A percentile compares a stretch with the other conserved stretches of the same genome.
Conservation (phyloP, 2,113 vertebrate species). For the Diadophis punctatus region DNA sequence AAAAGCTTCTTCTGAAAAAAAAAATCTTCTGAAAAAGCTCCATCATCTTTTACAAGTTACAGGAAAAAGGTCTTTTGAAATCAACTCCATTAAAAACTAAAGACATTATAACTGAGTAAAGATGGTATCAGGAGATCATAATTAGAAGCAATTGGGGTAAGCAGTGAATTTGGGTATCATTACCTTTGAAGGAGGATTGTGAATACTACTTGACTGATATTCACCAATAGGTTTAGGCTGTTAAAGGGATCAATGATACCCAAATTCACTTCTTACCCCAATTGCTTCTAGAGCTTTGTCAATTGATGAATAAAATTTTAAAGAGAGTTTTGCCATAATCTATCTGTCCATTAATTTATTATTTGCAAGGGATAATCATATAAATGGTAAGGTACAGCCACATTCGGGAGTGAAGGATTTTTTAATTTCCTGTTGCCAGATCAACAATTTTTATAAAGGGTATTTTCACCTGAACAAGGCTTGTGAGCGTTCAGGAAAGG, state of each 20-base stretch:
- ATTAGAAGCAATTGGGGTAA: too few species aligned
- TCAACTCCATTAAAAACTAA: neutral
- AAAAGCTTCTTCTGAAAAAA: too few species aligned
- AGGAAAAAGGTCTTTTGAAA: neutral
- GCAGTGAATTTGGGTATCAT: too few species aligned
- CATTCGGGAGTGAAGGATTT: neutral
- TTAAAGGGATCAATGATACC: too few species aligned
- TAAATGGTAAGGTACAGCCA: neutral
- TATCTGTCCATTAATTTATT: neutral
- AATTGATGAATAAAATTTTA: neutral
- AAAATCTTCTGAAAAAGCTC: neutral
- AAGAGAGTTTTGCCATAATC: neutral
- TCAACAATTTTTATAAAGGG: neutral
- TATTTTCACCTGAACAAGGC: neutral
- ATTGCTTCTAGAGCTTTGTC: neutral
- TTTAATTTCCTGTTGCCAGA: neutral
- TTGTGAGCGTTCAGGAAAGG: neutral
- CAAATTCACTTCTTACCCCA: neutral
- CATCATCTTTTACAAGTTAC: neutral
- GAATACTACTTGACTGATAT: too few species aligned
- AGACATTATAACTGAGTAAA: neutral
- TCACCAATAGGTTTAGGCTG: too few species aligned
- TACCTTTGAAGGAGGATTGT: too few species aligned
- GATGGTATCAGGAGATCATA: neutral
- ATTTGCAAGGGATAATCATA: neutral